Conservation (phyloP, 1,140 invertebrate species). For the Matsumurasca onukii region DNA sequence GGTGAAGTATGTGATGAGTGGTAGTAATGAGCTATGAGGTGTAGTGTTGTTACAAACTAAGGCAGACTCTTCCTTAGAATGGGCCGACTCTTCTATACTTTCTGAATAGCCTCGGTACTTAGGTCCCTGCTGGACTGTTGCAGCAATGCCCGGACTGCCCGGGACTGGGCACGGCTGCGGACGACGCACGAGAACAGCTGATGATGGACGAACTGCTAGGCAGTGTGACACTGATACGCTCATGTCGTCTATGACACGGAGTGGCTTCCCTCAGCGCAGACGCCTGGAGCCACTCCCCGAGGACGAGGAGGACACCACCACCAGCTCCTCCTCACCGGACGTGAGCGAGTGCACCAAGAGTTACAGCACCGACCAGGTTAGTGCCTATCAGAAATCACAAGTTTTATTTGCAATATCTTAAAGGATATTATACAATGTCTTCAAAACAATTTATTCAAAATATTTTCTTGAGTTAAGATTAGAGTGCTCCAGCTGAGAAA, state of each 20-base stretch:
- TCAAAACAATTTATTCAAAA: no score
- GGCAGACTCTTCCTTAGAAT: no score
- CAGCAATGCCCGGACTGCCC: slow-evolving; percentile 27
- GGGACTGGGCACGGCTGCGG: slow-evolving; percentile 32
- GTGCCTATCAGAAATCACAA: background rate
- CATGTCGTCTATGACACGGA: slow-evolving; percentile 24
- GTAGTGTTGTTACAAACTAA: no score
- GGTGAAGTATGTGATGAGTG: no score
- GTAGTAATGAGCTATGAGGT: no score
- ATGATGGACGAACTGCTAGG: slow-evolving; percentile 40
- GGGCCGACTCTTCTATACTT: no score
- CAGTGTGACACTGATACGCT: slow-evolving; percentile 28
- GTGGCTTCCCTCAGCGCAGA: slow-evolving; percentile 36
- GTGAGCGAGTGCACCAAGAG: slow-evolving; percentile 38
- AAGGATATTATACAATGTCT: no score
- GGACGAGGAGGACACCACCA: slow-evolving; percentile 38
- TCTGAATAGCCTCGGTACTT: no score
- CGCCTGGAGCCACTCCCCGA: slow-evolving; percentile 39
- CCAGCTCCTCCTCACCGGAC: slow-evolving; percentile 36
- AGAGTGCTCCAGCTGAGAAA: no score
- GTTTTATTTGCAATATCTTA: no score
- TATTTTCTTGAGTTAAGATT: no score
- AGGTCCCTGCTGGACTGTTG: no score
- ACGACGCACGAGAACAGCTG: slow-evolving; percentile 38
- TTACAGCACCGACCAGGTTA: slow-evolving; percentile 39